Percentiles rank a stretch among this genome's conserved stretches.
Conservation (phyloP, 2,113 vertebrate species). For the Clupea harengus region DNA sequence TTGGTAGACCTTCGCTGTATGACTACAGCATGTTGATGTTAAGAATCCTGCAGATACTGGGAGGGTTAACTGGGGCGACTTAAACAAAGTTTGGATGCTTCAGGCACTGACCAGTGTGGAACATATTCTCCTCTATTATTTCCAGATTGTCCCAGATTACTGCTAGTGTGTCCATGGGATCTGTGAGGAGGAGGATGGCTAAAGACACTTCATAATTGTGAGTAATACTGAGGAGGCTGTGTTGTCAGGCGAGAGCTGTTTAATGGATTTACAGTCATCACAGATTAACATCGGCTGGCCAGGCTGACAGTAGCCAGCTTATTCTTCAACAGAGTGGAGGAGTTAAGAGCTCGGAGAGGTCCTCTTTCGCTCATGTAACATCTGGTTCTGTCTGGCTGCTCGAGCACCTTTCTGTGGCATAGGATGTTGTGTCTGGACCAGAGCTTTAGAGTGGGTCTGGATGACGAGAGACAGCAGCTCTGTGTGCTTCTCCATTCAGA, state of each 20-base stretch:
- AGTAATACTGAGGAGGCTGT: not conserved
- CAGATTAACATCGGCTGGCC: conserved; percentile 1
- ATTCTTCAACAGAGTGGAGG: conserved; percentile 31
- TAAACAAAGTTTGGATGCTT: not conserved
- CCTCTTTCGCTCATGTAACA: conserved; percentile 43
- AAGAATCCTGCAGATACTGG: not conserved
- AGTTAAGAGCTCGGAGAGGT: conserved; percentile 39
- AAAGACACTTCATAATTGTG: not conserved
- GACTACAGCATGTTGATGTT: not conserved
- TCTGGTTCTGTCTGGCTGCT: conserved; percentile 41
- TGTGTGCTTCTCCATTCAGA: not conserved
- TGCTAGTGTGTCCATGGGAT: not conserved
- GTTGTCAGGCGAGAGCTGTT: not conserved
- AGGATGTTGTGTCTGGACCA: conserved; percentile 32
- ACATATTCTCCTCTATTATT: not conserved
- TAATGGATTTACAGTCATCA: conserved; percentile 30
- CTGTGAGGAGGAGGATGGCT: not conserved
- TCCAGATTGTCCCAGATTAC: not conserved
- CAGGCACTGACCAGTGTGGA: not conserved
- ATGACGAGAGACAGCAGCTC: not conserved
- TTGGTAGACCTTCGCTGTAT: not conserved
- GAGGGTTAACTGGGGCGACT: too few species aligned
- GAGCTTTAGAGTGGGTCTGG: not conserved
- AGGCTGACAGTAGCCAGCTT: conserved; percentile 29
- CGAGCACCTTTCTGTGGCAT: conserved; percentile 41